A percentile compares a stretch with the other conserved stretches of the same genome.
Conservation (phyloP, 2,113 vertebrate species). For the Thomomys bottae region DNA sequence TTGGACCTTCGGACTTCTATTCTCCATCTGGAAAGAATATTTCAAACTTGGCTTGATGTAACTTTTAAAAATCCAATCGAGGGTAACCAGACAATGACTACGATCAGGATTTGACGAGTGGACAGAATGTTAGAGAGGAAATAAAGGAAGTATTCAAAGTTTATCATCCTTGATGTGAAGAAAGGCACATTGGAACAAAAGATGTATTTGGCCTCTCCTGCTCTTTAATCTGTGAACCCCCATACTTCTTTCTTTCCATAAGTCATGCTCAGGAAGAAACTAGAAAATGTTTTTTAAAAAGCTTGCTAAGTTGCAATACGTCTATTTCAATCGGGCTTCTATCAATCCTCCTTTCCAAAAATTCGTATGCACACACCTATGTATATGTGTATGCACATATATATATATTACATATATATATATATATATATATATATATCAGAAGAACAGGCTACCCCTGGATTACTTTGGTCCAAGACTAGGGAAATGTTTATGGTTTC, state of each 20-base stretch:
- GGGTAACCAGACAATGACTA: neutral
- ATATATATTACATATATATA: neutral
- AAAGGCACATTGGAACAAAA: constrained; percentile 60
- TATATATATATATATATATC: neutral
- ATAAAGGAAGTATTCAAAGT: constrained; percentile 57
- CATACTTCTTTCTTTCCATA: constrained; percentile 6
- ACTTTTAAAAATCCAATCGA: constrained; percentile 41
- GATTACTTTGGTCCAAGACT: constrained; percentile 68
- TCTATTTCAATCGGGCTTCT: neutral
- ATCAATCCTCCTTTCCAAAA: neutral
- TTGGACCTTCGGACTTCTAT: constrained; percentile 9
- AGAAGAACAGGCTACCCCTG: neutral
- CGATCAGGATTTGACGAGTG: constrained; percentile 10
- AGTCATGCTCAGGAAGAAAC: constrained; percentile 11
- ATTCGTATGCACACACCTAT: neutral
- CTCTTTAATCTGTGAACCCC: constrained; percentile 54
- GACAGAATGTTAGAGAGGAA: constrained; percentile 12
- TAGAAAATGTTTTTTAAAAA: neutral
- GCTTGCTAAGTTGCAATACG: neutral
- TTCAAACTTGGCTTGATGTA: constrained; percentile 31
- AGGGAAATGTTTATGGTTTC: constrained; percentile 59
- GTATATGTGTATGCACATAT: neutral
- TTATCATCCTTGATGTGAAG: neutral
- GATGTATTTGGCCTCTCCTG: constrained; percentile 52
- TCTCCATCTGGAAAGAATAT: constrained; percentile 29